A percentile compares a stretch with the other conserved stretches of the same genome.
phyloP scores from a whole-genome alignment of 2,113 vertebrate genomes.

The Otocyon megalotis region DNA sequence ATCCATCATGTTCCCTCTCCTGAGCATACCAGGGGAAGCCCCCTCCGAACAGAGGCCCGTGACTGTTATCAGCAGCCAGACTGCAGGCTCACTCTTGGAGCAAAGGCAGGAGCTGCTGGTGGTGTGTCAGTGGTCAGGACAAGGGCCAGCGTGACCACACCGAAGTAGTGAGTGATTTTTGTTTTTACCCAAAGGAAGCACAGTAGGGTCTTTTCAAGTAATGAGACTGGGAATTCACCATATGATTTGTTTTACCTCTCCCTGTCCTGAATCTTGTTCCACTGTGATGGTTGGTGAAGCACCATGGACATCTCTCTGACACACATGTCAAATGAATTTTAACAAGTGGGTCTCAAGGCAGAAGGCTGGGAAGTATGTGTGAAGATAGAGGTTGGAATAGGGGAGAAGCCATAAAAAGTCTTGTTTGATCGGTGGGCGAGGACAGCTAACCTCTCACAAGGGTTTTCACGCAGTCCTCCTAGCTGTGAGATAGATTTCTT shows the following conservation, averaged over 20 bases:
- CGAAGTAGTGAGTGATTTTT: background rate
- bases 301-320: background rate
- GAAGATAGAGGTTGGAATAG: background rate
- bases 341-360: background rate
- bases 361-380: background rate
- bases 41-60: background rate
- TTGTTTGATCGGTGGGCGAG: background rate
- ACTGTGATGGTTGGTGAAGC: background rate
- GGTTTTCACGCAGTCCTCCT: background rate
- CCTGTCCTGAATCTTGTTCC: background rate
- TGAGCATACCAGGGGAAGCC: no score
- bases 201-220: background rate
- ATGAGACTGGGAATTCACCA: background rate
- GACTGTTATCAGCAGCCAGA: background rate
- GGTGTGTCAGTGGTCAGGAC: fast-evolving
- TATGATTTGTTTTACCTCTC: background rate
- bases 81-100: background rate
- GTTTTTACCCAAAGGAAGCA: background rate
- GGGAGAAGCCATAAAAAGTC: background rate
- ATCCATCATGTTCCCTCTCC: background rate
- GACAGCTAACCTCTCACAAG: background rate
- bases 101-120: fast-evolving
- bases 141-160: background rate
- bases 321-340: background rate
- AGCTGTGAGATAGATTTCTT: background rate